Evolutionary conservation across 2,888 invertebrate genomes (phyloP).

Genomic region (Parnassius glacialis): DNA sequence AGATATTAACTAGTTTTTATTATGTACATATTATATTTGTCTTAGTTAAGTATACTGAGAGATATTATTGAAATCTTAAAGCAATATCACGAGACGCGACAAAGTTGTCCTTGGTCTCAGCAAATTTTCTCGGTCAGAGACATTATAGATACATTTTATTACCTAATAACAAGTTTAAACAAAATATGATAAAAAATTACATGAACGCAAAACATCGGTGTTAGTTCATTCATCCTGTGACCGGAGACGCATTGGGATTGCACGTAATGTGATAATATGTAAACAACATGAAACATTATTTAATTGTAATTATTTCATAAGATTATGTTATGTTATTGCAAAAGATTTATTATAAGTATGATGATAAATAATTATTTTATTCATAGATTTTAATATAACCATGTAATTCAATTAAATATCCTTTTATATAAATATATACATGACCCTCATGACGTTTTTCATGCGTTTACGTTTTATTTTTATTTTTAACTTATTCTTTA

Average conservation of each 20-base stretch:
- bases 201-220: constrained; percentile 15
- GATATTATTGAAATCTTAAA: neutral
- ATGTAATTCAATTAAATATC: too few species aligned
- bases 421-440: too few species aligned
- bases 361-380: too few species aligned
- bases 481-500: too few species aligned
- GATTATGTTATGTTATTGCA: too few species aligned
- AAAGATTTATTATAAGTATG: too few species aligned
- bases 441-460: too few species aligned
- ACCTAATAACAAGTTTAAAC: constrained; percentile 23
- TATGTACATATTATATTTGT: too few species aligned
- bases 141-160: constrained; percentile 19
- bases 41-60: neutral
- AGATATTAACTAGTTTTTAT: neutral
- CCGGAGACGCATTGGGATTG: constrained; percentile 14
- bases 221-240: constrained; percentile 25
- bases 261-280: neutral
- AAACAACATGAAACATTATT: constrained; percentile 16
- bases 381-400: too few species aligned
- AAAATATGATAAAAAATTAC: constrained; percentile 17
- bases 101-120: constrained; percentile 2
- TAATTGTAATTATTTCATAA: too few species aligned
- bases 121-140: constrained; percentile 17
- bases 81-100: neutral
- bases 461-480: too few species aligned